phyloP scores from a whole-genome alignment of 2,113 vertebrate species.

The Laticauda colubrina region DNA sequence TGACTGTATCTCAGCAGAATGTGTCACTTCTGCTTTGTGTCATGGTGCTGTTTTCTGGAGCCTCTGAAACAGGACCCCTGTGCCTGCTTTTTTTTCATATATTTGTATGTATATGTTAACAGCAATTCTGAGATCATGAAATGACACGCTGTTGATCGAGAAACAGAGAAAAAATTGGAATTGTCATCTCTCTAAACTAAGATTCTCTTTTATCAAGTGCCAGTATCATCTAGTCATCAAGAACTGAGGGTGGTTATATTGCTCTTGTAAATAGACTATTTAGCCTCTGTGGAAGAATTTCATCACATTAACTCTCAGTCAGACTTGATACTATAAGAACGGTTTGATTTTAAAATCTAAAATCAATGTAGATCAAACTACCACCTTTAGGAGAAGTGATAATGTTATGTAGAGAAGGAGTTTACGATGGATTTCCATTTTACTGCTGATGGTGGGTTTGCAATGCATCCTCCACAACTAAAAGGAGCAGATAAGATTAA shows the following conservation, averaged over 20 bases:
- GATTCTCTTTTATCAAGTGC: not conserved
- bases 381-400: not conserved
- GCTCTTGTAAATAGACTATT: not conserved
- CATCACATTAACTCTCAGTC: not conserved
- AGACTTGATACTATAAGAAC: not conserved
- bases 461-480: not conserved
- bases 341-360: not conserved
- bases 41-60: not conserved
- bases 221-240: not conserved
- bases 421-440: not conserved
- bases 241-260: not conserved
- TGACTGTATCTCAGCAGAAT: not conserved
- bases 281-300: not conserved
- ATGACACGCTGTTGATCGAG: too few species aligned
- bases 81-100: not conserved
- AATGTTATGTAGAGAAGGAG: not conserved
- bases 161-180: not conserved
- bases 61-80: not conserved
- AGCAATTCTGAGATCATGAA: not conserved
- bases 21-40: not conserved
- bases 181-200: not conserved
- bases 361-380: not conserved
- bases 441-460: not conserved
- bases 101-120: not conserved
- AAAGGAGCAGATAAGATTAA: not conserved